phyloP scores from a whole-genome alignment of 2,113 vertebrate genomes.

The Egretta garzetta region DNA sequence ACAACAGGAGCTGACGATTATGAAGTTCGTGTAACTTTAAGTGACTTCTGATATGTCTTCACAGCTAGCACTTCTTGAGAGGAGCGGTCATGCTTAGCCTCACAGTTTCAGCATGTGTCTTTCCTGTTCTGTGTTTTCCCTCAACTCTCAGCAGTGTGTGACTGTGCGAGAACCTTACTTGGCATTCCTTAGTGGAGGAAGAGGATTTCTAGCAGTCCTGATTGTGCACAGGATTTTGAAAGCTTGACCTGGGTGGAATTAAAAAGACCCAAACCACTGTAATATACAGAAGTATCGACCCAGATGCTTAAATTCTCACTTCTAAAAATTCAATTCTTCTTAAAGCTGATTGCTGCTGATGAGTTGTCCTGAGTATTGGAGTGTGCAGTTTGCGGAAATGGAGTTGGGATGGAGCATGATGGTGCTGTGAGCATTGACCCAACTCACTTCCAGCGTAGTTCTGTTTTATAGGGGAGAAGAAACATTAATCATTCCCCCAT shows the following conservation, averaged over 20 bases:
- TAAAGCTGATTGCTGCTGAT: not conserved
- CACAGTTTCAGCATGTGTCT: accelerated
- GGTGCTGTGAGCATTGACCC: not conserved
- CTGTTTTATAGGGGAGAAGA: not conserved
- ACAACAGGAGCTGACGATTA: not conserved
- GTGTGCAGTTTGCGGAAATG: not conserved
- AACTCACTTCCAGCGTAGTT: not conserved
- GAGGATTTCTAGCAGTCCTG: not conserved
- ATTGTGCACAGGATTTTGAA: not conserved
- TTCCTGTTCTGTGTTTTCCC: not conserved
- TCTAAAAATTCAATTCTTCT: not conserved
- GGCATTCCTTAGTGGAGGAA: not conserved
- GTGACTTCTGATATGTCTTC: not conserved
- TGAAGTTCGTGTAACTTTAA: not conserved
- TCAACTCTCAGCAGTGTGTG: not conserved
- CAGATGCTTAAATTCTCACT: not conserved
- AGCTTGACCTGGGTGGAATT: not conserved
- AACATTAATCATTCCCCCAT: not conserved
- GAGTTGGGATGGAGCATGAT: not conserved
- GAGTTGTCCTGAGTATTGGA: not conserved
- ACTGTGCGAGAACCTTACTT: not conserved
- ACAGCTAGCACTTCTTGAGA: not conserved
- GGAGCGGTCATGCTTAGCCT: not conserved
- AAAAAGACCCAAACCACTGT: not conserved
- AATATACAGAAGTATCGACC: not conserved